Evolutionary conservation across 2,113 vertebrate genomes (phyloP).

Genomic region (Glareola pratincola): DNA sequence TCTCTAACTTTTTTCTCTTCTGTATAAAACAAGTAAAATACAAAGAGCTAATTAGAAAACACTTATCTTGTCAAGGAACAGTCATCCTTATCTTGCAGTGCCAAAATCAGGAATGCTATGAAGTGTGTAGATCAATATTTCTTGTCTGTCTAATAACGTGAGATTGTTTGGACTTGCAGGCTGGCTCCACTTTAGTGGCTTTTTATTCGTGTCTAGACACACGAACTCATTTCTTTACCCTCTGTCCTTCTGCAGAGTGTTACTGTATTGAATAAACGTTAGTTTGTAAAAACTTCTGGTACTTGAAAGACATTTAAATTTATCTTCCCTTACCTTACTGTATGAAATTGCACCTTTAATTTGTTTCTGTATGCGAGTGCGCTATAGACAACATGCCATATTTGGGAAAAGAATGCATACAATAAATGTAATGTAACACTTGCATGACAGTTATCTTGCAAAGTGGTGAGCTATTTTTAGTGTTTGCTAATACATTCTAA

Average conservation of each 20-base stretch:
- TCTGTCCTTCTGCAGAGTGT: not conserved
- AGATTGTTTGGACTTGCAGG: not conserved
- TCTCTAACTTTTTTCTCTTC: not conserved
- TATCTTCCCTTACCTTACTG: not conserved
- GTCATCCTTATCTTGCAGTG: not conserved
- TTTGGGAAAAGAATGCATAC: constrained; percentile 79
- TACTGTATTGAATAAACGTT: not conserved
- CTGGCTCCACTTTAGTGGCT: not conserved
- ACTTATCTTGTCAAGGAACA: not conserved
- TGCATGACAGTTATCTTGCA: constrained; percentile 63
- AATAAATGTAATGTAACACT: constrained; percentile 71
- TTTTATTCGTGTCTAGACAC: not conserved
- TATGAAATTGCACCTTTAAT: not conserved
- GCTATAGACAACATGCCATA: constrained; percentile 62
- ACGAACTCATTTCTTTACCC: not conserved
- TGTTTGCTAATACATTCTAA: constrained; percentile 55
- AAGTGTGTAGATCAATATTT: not conserved
- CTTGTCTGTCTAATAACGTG: not conserved
- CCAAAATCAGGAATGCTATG: not conserved
- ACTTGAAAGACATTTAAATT: not conserved
- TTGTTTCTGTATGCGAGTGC: constrained; percentile 36
- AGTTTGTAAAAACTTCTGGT: not conserved
- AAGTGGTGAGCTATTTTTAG: constrained; percentile 71
- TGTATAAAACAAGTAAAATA: not conserved
- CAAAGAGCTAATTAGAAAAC: not conserved